A percentile compares a stretch with the other conserved stretches of the same genome.
Evolutionary conservation across 2,113 vertebrate genomes (phyloP).

Genomic region (Narcine bancroftii): DNA sequence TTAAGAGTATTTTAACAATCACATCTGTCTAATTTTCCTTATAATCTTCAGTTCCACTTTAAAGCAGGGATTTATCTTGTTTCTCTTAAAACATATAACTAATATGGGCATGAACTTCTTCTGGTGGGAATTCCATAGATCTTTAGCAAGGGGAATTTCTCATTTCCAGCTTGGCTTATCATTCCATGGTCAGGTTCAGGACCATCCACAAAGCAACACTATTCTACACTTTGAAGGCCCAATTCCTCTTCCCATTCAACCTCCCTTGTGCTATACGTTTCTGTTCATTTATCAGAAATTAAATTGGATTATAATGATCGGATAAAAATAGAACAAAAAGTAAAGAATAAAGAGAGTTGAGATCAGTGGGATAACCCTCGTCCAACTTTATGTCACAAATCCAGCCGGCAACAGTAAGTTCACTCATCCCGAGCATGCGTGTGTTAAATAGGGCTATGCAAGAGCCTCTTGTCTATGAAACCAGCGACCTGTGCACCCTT

Average conservation of each 20-base stretch:
- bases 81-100: slow-evolving; percentile 10
- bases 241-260: no score
- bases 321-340: background rate
- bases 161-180: background rate
- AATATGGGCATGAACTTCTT: background rate
- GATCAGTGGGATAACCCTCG: background rate
- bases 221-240: background rate
- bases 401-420: no score
- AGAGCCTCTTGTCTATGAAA: no score
- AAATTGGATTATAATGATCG: background rate
- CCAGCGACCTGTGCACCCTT: no score
- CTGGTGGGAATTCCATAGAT: background rate
- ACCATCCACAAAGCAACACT: background rate
- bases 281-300: background rate
- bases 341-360: background rate
- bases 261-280: background rate
- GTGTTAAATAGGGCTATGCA: no score
- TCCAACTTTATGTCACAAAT: no score
- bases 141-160: background rate
- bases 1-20: slow-evolving; percentile 1
- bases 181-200: background rate
- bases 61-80: slow-evolving; percentile 28
- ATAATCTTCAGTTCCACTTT: background rate
- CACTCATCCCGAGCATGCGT: no score
- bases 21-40: background rate